Evolutionary conservation across 2,888 invertebrate genomes (phyloP), one percentile per base, ranked within the genome.

Genomic region (Cheilosia variabilis): DNA sequence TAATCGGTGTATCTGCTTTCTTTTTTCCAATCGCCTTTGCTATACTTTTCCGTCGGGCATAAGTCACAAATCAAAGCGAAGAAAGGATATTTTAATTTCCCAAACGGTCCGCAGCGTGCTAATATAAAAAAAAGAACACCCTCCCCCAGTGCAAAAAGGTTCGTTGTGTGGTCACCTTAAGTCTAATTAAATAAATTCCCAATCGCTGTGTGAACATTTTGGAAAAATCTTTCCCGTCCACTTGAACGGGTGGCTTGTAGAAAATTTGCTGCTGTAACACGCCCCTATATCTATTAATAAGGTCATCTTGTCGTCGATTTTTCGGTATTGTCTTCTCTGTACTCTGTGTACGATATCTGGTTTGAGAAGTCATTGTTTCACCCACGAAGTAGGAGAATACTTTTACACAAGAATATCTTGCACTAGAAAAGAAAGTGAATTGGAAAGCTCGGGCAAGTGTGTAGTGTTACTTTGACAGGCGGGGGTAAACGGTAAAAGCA

Each of bases 231-330:
- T 43, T 43, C 19, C 24, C 22, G 37, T 31, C n/a, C 6, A 57
- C 10, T 4, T 10, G 10, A 41, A 19, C 4, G 24, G 24, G 4
- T 4, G 24, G 4, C 1, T 4, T 24, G 52, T 47, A 13, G 53
- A 71, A 84, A 75, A 37, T 62, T 79, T 66, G 69, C 69, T 66
- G 50, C 45, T 72, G 76, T 81, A 86, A 80, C 76, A 86, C 86
- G 86, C 86, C 86, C 86, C 76, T 72, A 81, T 86, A 41, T 86
- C 80, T 77, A 86, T 86, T 77, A 86, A 86, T 81, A 86, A 86
- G 86, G 86, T 86, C 86, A 86, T 76, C 72, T 65, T 22, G 73
- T 75, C 65, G 71, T 79, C 69, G 79, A 69, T 60, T 84, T 83
- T 65, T 71, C 71, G 76, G 71, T 76, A 81, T 86, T 80, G 72